Evolutionary conservation across 2,888 invertebrate species (phyloP).

Genomic region (Gisinianus flammeolus): DNA sequence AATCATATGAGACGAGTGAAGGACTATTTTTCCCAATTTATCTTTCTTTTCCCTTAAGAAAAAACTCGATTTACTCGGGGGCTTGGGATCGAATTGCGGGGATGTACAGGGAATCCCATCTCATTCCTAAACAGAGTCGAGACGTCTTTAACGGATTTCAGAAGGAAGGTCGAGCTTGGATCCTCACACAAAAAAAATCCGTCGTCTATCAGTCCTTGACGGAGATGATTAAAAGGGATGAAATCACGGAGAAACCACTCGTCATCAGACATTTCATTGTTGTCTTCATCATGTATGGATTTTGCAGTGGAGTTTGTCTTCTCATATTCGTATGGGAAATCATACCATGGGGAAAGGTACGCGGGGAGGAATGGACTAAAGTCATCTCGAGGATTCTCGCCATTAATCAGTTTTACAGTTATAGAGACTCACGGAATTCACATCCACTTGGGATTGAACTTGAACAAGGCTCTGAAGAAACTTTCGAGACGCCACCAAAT

Average conservation of each 20-base stretch:
- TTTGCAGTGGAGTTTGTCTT: background rate
- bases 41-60: constrained; percentile 21
- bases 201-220: background rate
- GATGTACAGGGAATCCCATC: constrained; percentile 10
- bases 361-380: background rate
- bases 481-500: no score
- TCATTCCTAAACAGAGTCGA: constrained; percentile 10
- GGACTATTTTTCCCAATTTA: constrained; percentile 34
- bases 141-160: constrained; percentile 20
- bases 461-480: no score
- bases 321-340: constrained; percentile 1
- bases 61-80: constrained; percentile 14
- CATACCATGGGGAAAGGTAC: background rate
- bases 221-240: background rate
- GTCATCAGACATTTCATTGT: constrained; percentile 20
- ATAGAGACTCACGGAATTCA: no score
- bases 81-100: constrained; percentile 26
- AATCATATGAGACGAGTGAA: constrained; percentile 19
- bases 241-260: constrained; percentile 12
- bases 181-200: background rate
- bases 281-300: background rate
- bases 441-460: no score
- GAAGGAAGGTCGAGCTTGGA: constrained; percentile 10
- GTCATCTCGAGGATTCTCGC: no score
- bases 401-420: no score